Evolutionary conservation across 2,113 vertebrate genomes (phyloP), one percentile per base, ranked within the genome.

Genomic region (Rhinogobius similis): DNA sequence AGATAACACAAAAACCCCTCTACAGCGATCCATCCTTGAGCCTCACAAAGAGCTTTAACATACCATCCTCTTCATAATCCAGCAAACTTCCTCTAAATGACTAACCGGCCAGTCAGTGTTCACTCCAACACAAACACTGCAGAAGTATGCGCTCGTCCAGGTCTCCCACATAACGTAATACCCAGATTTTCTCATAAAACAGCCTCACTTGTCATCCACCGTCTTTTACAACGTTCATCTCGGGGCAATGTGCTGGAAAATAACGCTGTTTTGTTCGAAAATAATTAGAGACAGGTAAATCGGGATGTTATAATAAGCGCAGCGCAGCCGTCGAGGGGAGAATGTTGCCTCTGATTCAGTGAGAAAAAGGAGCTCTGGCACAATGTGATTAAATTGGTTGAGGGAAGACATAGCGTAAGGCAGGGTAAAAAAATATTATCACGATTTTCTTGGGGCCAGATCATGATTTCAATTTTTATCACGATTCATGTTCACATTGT

Each of bases 1-100:
- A 43, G 55, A 29, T 64, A 67, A 82, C 76, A 50, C 65, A 38
- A 50, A 68, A 58, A 38, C 44, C 27, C 58, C 56, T 13, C 10
- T 1, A n/a, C 46, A 18, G 41, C 65, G 23, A 68, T 65, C 53
- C 21, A 50, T 59, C 52, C 0, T 24, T 8, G 26, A 12, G 27
- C 46, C 43, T 36, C 48, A 36, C n/a, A 64, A 10, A 62, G 65
- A 58, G 65, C 50, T 77, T 58, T 44, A 48, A 41, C 23, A n/a
- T 16, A 58, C 48, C 13, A 8, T n/a, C 18, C n/a, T 14, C 29
- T 58, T 24, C 21, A 21, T 29, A 18, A 38, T 52, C 52, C 52
- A 6, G 41, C 50, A 29, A 67, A 11, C 21, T 11, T 7, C 13
- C 36, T 43, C 43, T 63, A 63, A 63, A 63, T 63, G 10, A 63